These are phyloP conservation scores for Chaetorhynchus papuensis DNA, from an alignment of 2,113 vertebrate species.

Conservation along the genomic window DNA sequence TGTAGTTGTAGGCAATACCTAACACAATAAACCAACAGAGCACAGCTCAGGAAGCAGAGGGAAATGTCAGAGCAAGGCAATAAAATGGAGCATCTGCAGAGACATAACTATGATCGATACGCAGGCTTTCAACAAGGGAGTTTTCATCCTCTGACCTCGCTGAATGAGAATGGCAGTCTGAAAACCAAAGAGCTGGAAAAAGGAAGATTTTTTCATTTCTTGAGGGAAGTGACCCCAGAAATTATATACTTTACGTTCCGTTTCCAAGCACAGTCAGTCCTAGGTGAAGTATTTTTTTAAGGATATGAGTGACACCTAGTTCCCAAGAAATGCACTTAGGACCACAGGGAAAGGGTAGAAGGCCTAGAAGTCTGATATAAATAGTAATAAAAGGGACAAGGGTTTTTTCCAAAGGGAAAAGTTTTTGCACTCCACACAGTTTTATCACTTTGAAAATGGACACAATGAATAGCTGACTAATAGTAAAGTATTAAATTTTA, in stretches of 20 bases:
- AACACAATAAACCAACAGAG: background rate
- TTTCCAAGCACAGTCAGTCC: background rate
- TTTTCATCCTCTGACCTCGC: background rate
- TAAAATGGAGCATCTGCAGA: background rate
- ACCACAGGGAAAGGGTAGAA: background rate
- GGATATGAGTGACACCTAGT: background rate
- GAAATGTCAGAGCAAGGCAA: background rate
- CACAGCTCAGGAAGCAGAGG: background rate
- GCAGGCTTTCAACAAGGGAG: background rate
- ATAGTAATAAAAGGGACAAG: background rate
- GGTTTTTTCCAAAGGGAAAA: background rate
- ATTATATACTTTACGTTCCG: background rate
- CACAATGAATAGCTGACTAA: background rate
- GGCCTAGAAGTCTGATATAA: background rate
- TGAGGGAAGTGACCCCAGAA: background rate
- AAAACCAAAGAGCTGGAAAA: constrained; percentile 12
- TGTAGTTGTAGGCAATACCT: background rate
- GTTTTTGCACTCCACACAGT: background rate
- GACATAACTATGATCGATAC: background rate
- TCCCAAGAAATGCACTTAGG: background rate
- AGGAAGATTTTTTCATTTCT: background rate
- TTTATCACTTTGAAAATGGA: background rate
- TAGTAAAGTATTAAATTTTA: background rate
- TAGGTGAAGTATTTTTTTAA: background rate
- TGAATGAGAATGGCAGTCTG: background rate